Base-by-base conservation (phyloP, 2,888 invertebrate genomes). In the Merodon equestris region DNA sequence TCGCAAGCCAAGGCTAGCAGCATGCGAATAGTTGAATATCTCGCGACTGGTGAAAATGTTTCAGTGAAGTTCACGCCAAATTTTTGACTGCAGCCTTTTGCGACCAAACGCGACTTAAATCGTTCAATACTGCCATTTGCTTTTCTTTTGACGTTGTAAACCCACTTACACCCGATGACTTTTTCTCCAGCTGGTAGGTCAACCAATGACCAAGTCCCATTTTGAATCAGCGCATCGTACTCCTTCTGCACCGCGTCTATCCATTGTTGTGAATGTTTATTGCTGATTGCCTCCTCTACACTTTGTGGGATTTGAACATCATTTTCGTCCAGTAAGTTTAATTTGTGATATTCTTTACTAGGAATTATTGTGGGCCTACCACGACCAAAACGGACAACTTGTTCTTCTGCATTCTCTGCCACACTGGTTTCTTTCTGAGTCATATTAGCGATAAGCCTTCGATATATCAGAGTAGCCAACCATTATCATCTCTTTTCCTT, bases 1-100 rank as follows among this genome's bases (percentile, higher is more conserved):
- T 84, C 82, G 1, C 67, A 76, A 0, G 83, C 81, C 34, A 83
- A 47, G 1, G 82, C 83, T 13, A 83, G 63, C 1, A 83, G 13
- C 45, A 82, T 48, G 7, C 82, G 48, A 12, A 83, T 82, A 4
- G 79, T 82, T 1, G 68, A 58, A 40, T 81, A 81, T 9, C 82
- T 53, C 1, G 68, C 76, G 0, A 83, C 82, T 1, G 81, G 82
- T 17, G 82, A 81, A 51, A 82, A 82, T 0, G 76, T 82, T 61
- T 82, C 82, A 1, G 4, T 45, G 40, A 64, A 82, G 27, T 82
- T 81, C 1, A 82, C 50, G 13, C 74, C 81, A 70, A 44, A 70
- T 10, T 56, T 50, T 27, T 83, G 83, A 12, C 71, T 47, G 27
- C 82, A 83, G 0, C 81, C 79, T 34, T 82, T 82, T n/a, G 82